Percentiles rank a stretch among this genome's conserved stretches.
phyloP scores from a whole-genome alignment of 2,888 invertebrate genomes.

The Drosophila subsilvestris region DNA sequence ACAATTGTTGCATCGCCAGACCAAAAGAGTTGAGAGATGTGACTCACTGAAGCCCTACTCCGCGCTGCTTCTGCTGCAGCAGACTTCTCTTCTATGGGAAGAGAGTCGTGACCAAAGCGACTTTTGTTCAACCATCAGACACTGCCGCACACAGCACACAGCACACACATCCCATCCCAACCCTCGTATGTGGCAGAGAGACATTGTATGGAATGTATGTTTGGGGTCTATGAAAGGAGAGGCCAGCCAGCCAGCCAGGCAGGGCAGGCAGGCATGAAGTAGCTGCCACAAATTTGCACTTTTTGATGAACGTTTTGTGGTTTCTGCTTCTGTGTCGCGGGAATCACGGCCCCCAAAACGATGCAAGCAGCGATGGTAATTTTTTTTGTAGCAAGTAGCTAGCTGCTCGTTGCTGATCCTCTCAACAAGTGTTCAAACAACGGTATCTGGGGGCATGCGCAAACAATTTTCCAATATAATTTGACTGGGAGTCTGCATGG shows the following conservation, averaged over 20 bases:
- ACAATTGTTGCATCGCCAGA: neutral
- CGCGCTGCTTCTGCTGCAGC: neutral
- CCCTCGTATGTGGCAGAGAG: constrained; percentile 4
- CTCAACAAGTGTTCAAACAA: constrained; percentile 66
- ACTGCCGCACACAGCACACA: constrained; percentile 19
- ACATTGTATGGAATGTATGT: constrained; percentile 11
- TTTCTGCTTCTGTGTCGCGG: constrained; percentile 48
- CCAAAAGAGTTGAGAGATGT: constrained; percentile 12
- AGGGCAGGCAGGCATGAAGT: constrained; percentile 34
- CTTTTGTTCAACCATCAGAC: constrained; percentile 51
- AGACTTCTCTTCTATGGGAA: constrained; percentile 8
- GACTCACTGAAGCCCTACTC: constrained; percentile 25
- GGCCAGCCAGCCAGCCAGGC: neutral
- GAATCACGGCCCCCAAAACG: constrained; percentile 55
- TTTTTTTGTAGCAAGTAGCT: constrained; percentile 55
- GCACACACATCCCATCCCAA: constrained; percentile 35
- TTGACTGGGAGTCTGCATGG: constrained; percentile 37
- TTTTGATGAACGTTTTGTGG: constrained; percentile 43
- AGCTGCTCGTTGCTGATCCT: constrained; percentile 41
- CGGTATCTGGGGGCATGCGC: constrained; percentile 40
- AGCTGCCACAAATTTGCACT: constrained; percentile 74
- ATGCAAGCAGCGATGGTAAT: constrained; percentile 57
- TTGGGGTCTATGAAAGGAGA: neutral
- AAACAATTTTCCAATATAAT: constrained; percentile 68
- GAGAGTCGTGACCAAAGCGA: constrained; percentile 64